phyloP scores from a whole-genome alignment of 2,797 vertebrate genomes.

The Simalia tracyae region DNA sequence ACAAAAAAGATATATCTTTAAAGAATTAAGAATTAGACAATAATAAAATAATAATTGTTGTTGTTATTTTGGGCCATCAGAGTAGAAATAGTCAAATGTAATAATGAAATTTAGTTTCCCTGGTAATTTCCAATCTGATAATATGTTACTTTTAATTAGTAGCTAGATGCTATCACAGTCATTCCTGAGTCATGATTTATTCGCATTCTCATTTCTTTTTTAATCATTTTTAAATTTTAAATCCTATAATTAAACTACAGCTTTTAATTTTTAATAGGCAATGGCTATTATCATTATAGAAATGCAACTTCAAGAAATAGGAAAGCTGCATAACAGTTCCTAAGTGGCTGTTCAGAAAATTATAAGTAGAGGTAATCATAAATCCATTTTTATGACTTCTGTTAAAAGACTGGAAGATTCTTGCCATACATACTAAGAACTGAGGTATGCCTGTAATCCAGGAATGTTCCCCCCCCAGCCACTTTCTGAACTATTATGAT shows the following conservation, averaged over 20 bases:
- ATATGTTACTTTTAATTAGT: conserved; percentile 39
- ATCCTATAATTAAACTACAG: conserved; percentile 20
- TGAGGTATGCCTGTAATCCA: not conserved
- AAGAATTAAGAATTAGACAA: conserved; percentile 37
- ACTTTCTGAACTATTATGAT: not conserved
- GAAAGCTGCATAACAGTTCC: not conserved
- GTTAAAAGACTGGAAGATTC: not conserved
- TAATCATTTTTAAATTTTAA: conserved; percentile 1
- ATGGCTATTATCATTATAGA: not conserved
- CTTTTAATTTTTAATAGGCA: conserved; percentile 36
- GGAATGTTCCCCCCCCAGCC: not conserved
- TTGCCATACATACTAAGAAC: not conserved
- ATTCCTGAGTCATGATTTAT: conserved; percentile 1
- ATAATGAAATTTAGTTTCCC: conserved; percentile 23
- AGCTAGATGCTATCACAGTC: conserved; percentile 6
- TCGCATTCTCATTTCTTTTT: conserved; percentile 20
- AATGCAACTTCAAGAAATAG: conserved; percentile 22
- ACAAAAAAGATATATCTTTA: conserved; percentile 18
- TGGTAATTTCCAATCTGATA: conserved; percentile 41
- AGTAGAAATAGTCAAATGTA: conserved; percentile 33
- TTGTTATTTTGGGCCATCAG: conserved; percentile 20
- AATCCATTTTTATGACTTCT: not conserved
- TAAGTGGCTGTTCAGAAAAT: not conserved
- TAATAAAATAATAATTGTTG: not conserved
- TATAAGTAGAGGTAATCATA: not conserved